A percentile compares a stretch with the other conserved stretches of the same genome.
Evolutionary conservation across 2,888 invertebrate species (phyloP).

Genomic region (Agrenia bidenticulata): DNA sequence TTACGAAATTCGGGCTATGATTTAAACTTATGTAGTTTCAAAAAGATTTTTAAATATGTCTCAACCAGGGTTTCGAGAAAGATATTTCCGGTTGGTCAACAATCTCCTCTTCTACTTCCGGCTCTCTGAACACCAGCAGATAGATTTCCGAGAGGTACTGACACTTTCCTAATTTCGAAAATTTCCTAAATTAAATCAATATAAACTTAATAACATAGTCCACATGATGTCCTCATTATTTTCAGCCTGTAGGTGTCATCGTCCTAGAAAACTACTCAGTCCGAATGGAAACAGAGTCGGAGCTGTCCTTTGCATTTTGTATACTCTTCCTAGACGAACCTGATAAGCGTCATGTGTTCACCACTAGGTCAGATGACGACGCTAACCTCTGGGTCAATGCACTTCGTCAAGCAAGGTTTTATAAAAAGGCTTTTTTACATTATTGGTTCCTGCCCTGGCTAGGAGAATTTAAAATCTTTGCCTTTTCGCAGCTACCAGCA

Average conservation of each 20-base stretch:
- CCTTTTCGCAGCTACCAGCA: slow-evolving; percentile 31
- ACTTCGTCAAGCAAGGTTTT: slow-evolving; percentile 64
- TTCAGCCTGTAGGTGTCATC: slow-evolving; percentile 69
- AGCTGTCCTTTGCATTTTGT: slow-evolving; percentile 72
- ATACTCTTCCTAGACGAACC: slow-evolving; percentile 69
- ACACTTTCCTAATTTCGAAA: background rate
- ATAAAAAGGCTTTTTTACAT: background rate
- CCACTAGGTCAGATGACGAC: slow-evolving; percentile 69
- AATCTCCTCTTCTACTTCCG: slow-evolving; percentile 77
- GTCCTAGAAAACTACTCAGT: slow-evolving; percentile 72
- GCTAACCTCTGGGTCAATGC: slow-evolving; percentile 71
- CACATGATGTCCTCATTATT: slow-evolving; percentile 16
- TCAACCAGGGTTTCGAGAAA: slow-evolving; percentile 74
- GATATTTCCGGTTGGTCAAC: slow-evolving; percentile 73
- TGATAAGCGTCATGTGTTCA: slow-evolving; percentile 69
- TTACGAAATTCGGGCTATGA: background rate
- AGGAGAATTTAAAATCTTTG: background rate
- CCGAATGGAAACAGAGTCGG: slow-evolving; percentile 65
- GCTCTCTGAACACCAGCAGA: slow-evolving; percentile 67
- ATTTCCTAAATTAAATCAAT: slow-evolving; percentile 9
- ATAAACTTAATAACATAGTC: background rate
- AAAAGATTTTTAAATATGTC: no score
- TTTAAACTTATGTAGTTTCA: slow-evolving; percentile 8
- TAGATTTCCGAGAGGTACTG: slow-evolving; percentile 61
- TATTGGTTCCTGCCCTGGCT: background rate